These are phyloP conservation scores for Cephus nigrinus DNA, from an alignment of 2,888 invertebrate genomes.

Conservation along the genomic window DNA sequence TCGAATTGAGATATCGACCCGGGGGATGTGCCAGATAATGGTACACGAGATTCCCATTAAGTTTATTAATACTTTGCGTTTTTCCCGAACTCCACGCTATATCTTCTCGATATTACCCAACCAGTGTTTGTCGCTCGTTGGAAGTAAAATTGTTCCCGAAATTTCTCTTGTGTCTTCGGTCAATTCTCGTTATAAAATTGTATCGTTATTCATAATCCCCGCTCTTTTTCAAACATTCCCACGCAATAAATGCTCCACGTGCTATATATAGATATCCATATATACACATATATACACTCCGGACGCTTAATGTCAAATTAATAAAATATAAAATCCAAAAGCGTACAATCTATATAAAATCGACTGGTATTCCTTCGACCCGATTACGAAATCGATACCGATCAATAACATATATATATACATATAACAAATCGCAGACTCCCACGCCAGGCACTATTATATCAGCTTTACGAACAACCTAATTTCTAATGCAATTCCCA, in stretches of 20 bases:
- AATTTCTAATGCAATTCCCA: not conserved
- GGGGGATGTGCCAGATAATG: not conserved
- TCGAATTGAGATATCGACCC: conserved; percentile 37
- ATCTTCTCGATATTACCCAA: not conserved
- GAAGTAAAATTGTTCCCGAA: not conserved
- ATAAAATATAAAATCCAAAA: too few relatives aligned
- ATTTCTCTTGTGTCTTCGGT: not conserved
- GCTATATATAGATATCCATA: too few relatives aligned
- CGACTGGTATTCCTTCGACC: not conserved
- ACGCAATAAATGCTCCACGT: not conserved
- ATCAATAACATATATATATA: not conserved
- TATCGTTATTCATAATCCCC: not conserved
- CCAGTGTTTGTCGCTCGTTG: not conserved
- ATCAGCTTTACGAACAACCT: conserved; percentile 1
- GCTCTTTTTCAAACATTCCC: not conserved
- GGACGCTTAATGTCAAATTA: too few relatives aligned
- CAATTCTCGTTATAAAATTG: not conserved
- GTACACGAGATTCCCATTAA: conserved; percentile 42
- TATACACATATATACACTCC: too few relatives aligned
- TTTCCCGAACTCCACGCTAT: not conserved
- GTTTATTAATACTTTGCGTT: not conserved
- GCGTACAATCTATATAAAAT: too few relatives aligned
- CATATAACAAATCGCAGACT: not conserved
- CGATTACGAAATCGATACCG: not conserved
- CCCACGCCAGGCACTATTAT: not conserved